Conservation (phyloP, 2,797 vertebrate species). For the Enteromius trimaculatus region DNA sequence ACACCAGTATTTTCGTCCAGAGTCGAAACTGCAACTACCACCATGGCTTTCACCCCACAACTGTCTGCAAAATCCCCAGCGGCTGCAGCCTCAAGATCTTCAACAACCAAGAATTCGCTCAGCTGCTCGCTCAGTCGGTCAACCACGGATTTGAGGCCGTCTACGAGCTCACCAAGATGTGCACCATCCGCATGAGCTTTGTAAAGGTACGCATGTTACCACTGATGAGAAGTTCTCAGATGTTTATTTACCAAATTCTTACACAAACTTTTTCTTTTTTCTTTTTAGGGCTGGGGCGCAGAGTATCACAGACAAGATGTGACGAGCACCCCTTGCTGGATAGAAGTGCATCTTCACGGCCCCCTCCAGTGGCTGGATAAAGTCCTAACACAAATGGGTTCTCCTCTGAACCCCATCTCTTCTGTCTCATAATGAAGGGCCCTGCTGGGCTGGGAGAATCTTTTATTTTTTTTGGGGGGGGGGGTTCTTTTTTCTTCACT, state of each 20-base stretch:
- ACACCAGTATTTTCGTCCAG: slow-evolving; percentile 93
- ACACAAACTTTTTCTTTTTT: not conserved
- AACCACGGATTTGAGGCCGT: slow-evolving; percentile 92
- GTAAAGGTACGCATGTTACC: slow-evolving; percentile 79
- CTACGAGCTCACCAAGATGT: slow-evolving; percentile 93
- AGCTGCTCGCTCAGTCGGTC: slow-evolving; percentile 90
- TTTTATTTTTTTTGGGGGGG: slow-evolving; percentile 41
- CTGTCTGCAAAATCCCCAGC: slow-evolving; percentile 92
- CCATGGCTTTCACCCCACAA: slow-evolving; percentile 90
- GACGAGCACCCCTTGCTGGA: slow-evolving; percentile 90
- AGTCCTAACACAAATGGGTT: slow-evolving; percentile 93
- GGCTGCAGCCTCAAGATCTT: slow-evolving; percentile 93
- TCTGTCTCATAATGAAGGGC: slow-evolving; percentile 91
- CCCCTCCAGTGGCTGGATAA: slow-evolving; percentile 92
- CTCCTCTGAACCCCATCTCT: slow-evolving; percentile 94
- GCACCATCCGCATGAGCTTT: slow-evolving; percentile 93
- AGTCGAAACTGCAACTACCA: slow-evolving; percentile 93
- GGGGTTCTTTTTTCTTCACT: slow-evolving; percentile 61
- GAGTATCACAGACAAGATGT: slow-evolving; percentile 90
- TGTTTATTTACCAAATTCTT: not conserved
- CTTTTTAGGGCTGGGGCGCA: slow-evolving; percentile 85
- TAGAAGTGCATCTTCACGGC: slow-evolving; percentile 90
- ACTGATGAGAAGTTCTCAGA: not conserved
- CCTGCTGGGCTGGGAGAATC: slow-evolving; percentile 54
- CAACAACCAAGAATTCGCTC: slow-evolving; percentile 92